Percentiles rank a stretch among this genome's conserved stretches.
These are phyloP conservation scores for Amiota minor DNA, from an alignment of 2,888 invertebrate species.

Conservation along the genomic window DNA sequence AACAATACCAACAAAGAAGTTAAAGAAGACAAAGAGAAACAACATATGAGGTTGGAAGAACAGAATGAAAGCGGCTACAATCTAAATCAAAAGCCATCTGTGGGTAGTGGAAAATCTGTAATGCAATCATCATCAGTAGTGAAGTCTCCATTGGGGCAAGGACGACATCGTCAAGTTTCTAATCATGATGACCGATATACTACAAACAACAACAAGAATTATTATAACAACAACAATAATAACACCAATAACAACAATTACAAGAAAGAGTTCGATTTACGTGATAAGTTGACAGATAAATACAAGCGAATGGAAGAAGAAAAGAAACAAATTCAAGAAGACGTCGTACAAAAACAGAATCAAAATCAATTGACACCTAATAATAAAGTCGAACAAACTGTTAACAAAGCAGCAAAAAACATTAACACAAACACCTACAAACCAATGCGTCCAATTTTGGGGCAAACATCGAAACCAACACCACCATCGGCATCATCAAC, in stretches of 20 bases:
- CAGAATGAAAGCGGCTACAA: not conserved
- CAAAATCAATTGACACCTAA: constrained; percentile 25
- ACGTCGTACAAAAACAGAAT: too few species aligned
- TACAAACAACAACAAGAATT: not conserved
- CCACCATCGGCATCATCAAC: constrained; percentile 14
- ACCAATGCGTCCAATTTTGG: constrained; percentile 28
- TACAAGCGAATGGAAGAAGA: not conserved
- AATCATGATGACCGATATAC: too few species aligned
- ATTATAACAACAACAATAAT: constrained; percentile 35
- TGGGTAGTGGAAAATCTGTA: not conserved
- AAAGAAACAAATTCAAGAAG: not conserved
- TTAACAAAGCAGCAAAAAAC: constrained; percentile 30
- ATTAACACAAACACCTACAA: constrained; percentile 16
- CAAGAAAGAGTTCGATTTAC: constrained; percentile 31
- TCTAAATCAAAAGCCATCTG: not conserved
- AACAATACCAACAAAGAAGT: not conserved
- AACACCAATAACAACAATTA: constrained; percentile 34
- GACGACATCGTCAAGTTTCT: too few species aligned
- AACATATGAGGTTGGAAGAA: not conserved
- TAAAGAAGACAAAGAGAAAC: not conserved
- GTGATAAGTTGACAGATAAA: constrained; percentile 4
- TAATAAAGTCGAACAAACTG: constrained; percentile 37
- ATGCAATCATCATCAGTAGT: too few species aligned
- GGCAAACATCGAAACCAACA: constrained; percentile 34
- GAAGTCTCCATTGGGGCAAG: too few species aligned